Evolutionary conservation across 2,888 invertebrate species (phyloP), one percentile per base, ranked within the genome.

Genomic region (Caenorhabditis angaria): DNA sequence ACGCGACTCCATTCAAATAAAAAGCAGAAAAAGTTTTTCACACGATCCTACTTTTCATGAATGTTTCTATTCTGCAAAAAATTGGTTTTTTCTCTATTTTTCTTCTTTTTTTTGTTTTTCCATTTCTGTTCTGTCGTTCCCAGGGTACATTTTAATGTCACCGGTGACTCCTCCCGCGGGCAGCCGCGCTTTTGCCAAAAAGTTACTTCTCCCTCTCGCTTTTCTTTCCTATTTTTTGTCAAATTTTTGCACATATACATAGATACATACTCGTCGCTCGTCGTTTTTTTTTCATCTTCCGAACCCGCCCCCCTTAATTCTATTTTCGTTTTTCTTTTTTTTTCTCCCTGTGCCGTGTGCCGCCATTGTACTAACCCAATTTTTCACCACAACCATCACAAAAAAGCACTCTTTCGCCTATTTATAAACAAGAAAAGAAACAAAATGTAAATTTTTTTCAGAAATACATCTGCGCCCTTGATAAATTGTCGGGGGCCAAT

Each of bases 291-390:
- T 41, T 41, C 41, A 41, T 41, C 41, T 41, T 41, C 41, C 41
- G 41, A 41, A 14, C 41, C 41, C 41, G 41, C 60, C 56, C 51
- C 50, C 51, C 51, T 35, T 54, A 14, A 48, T 50, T 57, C 59
- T 60, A 51, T 65, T 65, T 57, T 65, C 55, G 57, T 64, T 61
- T 61, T 70, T 65, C 60, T 70, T 59, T 65, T 58, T 58, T 70
- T 65, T 65, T 65, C n/a, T n/a, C n/a, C 2, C 41, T 41, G 18
- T 41, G 41, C 14, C 59, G 60, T 61, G 61, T 70, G 60, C 62
- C 65, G 70, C 65, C 70, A 62, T 70, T 65, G 65, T 65, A 70
- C 70, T 65, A 70, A 70, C 69, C 62, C 70, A 70, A 65, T 65
- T 65, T 65, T 41, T 41, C 41, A 41, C 32, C 5, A 32, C 5